These are phyloP conservation scores for Epinephelus malabaricus DNA, from an alignment of 2,797 vertebrate genomes.

Conservation along the genomic window DNA sequence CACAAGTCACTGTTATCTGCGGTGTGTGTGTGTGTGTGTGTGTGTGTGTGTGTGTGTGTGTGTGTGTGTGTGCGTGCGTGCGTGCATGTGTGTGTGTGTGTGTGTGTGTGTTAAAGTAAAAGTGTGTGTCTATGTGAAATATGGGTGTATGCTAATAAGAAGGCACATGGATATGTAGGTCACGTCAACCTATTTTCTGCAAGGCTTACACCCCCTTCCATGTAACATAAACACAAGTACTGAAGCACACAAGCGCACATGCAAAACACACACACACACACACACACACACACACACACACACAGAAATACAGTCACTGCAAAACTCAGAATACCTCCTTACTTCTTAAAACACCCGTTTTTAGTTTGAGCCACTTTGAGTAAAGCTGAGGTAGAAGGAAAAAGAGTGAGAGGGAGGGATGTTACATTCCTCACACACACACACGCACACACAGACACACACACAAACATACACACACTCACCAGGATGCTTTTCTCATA, in stretches of 20 bases:
- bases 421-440: constrained; percentile 59
- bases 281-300: constrained; percentile 31
- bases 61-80: not conserved
- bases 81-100: not conserved
- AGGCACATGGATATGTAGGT: constrained; percentile 86
- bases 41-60: not conserved
- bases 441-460: constrained; percentile 32
- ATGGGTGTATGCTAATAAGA: constrained; percentile 83
- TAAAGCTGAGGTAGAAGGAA: constrained; percentile 48
- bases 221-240: constrained; percentile 52
- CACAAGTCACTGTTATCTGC: constrained; percentile 77
- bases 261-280: constrained; percentile 38
- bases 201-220: constrained; percentile 66
- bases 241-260: constrained; percentile 30
- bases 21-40: constrained; percentile 21
- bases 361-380: constrained; percentile 69
- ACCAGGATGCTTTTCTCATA: constrained; percentile 60
- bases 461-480: constrained; percentile 43
- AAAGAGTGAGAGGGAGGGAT: constrained; percentile 47
- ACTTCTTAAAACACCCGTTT: constrained; percentile 60
- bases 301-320: constrained; percentile 33
- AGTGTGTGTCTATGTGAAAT: constrained; percentile 60
- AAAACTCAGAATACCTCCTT: constrained; percentile 43
- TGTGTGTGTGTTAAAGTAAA: constrained; percentile 27
- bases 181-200: constrained; percentile 84